These are phyloP conservation scores for Sebastes dallii DNA, from an alignment of 2,797 vertebrate species.

Conservation along the genomic window DNA sequence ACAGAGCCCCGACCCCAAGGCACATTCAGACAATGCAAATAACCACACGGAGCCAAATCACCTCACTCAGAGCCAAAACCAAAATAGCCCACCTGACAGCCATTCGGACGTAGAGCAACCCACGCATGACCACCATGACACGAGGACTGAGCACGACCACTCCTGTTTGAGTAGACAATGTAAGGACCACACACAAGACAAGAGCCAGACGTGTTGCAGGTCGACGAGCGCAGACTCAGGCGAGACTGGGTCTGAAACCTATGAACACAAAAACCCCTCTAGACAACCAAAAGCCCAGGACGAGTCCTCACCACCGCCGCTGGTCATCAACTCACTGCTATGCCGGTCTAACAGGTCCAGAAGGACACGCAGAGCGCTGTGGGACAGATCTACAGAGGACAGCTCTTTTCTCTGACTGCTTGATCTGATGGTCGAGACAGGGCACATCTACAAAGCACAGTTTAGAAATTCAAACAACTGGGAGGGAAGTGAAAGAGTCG, in stretches of 20 bases:
- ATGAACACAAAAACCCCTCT: background rate
- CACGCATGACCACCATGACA: background rate
- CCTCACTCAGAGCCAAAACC: slow-evolving; percentile 1
- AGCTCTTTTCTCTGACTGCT: slow-evolving; percentile 63
- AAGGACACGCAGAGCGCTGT: slow-evolving; percentile 50
- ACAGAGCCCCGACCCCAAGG: background rate
- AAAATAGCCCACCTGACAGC: background rate
- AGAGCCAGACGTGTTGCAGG: slow-evolving; percentile 9
- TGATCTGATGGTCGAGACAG: background rate
- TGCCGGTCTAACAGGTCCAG: slow-evolving; percentile 16
- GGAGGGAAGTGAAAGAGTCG: background rate
- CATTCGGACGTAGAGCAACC: slow-evolving; percentile 8
- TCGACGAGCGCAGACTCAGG: slow-evolving; percentile 10
- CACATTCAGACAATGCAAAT: slow-evolving; percentile 2
- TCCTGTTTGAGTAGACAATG: background rate
- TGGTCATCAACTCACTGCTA: background rate
- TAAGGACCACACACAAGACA: slow-evolving; percentile 1
- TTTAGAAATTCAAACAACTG: background rate
- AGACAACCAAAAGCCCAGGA: slow-evolving; percentile 11
- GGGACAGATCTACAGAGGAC: slow-evolving; percentile 66
- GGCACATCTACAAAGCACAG: background rate
- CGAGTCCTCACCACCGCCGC: slow-evolving; percentile 25
- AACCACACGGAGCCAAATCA: slow-evolving; percentile 2
- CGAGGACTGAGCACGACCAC: slow-evolving; percentile 1
- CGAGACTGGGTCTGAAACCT: slow-evolving; percentile 10